Base-by-base conservation (phyloP, 2,797 vertebrate species). In the Miichthys miiuy region DNA sequence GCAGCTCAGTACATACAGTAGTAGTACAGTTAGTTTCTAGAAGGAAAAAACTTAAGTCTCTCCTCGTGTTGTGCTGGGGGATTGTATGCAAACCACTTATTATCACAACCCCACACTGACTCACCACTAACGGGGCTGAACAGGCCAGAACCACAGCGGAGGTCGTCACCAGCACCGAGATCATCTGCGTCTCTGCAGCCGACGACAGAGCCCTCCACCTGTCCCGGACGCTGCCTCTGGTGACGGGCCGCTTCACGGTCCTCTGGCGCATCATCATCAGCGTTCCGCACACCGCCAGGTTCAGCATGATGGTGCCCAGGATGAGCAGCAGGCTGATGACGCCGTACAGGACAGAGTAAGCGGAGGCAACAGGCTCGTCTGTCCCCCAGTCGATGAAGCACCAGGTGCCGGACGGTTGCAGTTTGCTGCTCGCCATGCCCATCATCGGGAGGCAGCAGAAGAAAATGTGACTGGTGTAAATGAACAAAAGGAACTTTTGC, bases 141-240 rank as follows among this genome's bases (percentile, higher is more conserved):
- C 98, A 99, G 88, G 97, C 95, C 74, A 99, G 94, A 48, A 99
- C 96, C 76, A 98, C 97, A 68, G 93, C 94, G 3, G 98, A 99
- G 72, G 97, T 99, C 82, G 94, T 96, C 75, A 99, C 96, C 75
- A 99, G 96, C 78, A 99, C 91, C 81, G 97, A 95, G 80, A 99
- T 97, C 97, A 99, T 99, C 94, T 99, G 98, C 85, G 97, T 97
- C 94, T 99, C 98, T 0, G 96, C 97, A 2, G 96, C 97, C 0
- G 97, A 97, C 82, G 92, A 94, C 95, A 98, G 84, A 92, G 92
- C 90, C 63, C 58, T 84, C 94, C 94, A 94, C 90, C 96, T 80
- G 92, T 83, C 71, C 16, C 79, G 75, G 34, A 94, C 90, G 89
- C 87, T 97, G 44, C 66, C 74, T 17, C 83, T 87, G 89, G 85